Evolutionary conservation across 2,888 invertebrate genomes (phyloP).

Genomic region (Brachycybe producta): DNA sequence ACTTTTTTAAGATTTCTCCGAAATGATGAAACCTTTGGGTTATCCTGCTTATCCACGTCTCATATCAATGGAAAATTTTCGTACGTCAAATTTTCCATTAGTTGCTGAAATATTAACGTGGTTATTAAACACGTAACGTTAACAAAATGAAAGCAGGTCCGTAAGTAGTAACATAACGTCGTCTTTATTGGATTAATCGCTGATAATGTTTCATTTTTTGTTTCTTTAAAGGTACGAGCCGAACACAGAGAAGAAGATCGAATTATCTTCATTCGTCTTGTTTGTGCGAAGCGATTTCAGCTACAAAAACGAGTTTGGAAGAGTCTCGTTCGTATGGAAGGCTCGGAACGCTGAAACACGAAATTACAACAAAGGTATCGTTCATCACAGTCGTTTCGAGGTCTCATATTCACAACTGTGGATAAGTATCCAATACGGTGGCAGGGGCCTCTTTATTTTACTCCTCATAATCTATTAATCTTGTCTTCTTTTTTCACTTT

Average conservation of each 20-base stretch:
- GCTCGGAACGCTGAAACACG: slow-evolving; percentile 75
- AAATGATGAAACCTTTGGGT: slow-evolving; percentile 78
- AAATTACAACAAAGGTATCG: too few species aligned
- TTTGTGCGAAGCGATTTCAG: too few species aligned
- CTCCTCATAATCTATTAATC: too few species aligned
- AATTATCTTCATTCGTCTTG: slow-evolving; percentile 70
- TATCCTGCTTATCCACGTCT: slow-evolving; percentile 82
- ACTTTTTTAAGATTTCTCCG: too few species aligned
- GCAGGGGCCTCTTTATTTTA: too few species aligned
- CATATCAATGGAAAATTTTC: slow-evolving; percentile 85
- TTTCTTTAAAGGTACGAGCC: slow-evolving; percentile 70
- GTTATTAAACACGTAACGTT: slow-evolving; percentile 54
- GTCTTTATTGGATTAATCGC: background rate
- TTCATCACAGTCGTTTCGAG: too few species aligned
- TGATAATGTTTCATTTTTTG: background rate
- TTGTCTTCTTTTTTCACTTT: slow-evolving; percentile 41
- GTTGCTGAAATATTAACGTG: slow-evolving; percentile 83
- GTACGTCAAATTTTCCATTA: slow-evolving; percentile 76
- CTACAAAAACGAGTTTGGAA: too few species aligned
- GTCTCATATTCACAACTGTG: too few species aligned
- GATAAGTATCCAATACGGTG: too few species aligned
- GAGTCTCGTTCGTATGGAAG: too few species aligned
- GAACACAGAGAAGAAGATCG: slow-evolving; percentile 70
- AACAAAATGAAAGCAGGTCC: background rate
- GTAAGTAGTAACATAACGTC: background rate